Evolutionary conservation across 2,888 invertebrate species (phyloP).

Genomic region (Drosophila histrio): DNA sequence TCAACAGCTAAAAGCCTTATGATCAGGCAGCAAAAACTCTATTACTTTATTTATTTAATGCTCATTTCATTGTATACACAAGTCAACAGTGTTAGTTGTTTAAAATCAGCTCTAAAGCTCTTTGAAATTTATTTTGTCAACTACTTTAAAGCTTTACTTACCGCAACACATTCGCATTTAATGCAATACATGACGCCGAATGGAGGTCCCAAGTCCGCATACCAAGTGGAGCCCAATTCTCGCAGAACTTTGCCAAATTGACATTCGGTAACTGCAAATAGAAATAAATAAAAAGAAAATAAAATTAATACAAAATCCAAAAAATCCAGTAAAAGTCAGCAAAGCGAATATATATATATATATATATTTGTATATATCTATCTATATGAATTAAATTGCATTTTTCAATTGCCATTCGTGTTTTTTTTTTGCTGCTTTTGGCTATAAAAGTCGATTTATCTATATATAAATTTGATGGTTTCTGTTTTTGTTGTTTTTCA

Average conservation of each 20-base stretch:
- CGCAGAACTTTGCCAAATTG: constrained; percentile 94
- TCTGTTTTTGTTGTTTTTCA: constrained; percentile 19
- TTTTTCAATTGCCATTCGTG: constrained; percentile 37
- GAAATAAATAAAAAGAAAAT: constrained; percentile 1
- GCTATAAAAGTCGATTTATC: constrained; percentile 28
- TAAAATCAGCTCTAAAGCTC: background rate
- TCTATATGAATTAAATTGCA: constrained; percentile 18
- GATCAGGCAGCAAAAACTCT: background rate
- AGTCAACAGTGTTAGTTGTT: background rate
- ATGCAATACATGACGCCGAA: constrained; percentile 98
- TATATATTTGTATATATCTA: background rate
- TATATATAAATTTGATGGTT: constrained; percentile 14
- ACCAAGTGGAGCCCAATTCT: constrained; percentile 96
- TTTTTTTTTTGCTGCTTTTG: constrained; percentile 12
- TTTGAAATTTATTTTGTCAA: background rate
- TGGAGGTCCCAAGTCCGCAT: constrained; percentile 95
- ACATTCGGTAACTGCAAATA: constrained; percentile 91
- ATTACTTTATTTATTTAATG: too few relatives aligned
- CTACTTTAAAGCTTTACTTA: constrained; percentile 86
- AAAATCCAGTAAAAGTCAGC: constrained; percentile 6
- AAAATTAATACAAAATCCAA: too few relatives aligned
- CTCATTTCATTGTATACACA: too few relatives aligned
- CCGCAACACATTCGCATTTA: constrained; percentile 96
- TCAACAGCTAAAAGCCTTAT: background rate
- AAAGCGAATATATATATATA: background rate